phyloP scores from a whole-genome alignment of 2,113 vertebrate genomes.

The Pseudonaja textilis region DNA sequence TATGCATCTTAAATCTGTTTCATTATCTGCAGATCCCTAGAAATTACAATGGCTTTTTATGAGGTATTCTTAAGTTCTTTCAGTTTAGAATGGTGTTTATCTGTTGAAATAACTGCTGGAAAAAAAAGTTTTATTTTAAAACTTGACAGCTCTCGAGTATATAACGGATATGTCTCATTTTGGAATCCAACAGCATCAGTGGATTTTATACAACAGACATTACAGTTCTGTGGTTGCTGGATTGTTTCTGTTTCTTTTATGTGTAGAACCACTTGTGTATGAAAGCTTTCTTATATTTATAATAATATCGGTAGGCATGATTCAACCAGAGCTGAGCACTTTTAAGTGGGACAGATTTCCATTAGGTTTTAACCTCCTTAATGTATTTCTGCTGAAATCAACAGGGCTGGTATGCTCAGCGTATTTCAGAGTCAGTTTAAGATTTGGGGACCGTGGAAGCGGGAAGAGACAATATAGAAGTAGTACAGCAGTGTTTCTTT shows the following conservation, averaged over 20 bases:
- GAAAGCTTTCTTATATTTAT: background rate
- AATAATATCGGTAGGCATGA: background rate
- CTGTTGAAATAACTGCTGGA: background rate
- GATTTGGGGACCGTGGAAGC: background rate
- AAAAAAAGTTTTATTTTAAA: constrained; percentile 6
- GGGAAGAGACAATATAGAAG: background rate
- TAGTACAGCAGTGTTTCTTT: background rate
- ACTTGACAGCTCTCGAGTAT: background rate
- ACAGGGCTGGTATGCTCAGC: background rate
- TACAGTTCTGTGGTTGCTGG: background rate
- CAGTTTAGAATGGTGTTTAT: constrained; percentile 13
- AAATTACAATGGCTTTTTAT: background rate
- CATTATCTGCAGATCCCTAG: background rate
- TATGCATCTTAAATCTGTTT: background rate
- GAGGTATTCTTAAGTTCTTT: background rate
- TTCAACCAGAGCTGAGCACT: background rate
- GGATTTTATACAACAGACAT: background rate
- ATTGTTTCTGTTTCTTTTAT: background rate
- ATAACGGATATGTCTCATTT: constrained; percentile 20
- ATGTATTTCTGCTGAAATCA: background rate
- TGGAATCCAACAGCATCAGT: constrained; percentile 6
- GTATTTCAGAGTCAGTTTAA: background rate
- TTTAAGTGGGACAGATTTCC: background rate
- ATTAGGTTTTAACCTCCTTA: background rate
- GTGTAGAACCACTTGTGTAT: background rate